Base-by-base conservation (phyloP, 2,888 invertebrate genomes). In the Timema cristinae region DNA sequence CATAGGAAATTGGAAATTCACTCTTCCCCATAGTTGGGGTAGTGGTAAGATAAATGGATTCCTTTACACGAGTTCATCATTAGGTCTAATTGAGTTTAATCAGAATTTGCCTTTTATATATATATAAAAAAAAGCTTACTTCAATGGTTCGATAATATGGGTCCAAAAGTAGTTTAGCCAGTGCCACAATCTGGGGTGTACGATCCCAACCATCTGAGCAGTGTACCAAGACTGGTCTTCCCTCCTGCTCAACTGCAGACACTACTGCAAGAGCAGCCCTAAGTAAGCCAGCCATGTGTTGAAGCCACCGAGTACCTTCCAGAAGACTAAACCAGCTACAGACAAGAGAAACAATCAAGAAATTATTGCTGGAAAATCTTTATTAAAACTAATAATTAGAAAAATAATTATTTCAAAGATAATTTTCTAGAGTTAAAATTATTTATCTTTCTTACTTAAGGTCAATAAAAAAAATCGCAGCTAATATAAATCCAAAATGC, bases 201-300 rank as follows among this genome's bases (percentile, higher is more conserved):
- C 98, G 88, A 84, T 99, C 98, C 98, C 98, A 98, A 67, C 98
- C 98, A 84, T 98, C 98, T 5, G 97, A 97, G 83, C 98, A 98
- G 83, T 98, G 98, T 10, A 99, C 97, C 74, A 99, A 85, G 71
- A 97, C 98, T 8, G 97, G 95, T 68, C 95, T 88, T 16, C 89
- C 92, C 73, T 93, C 92, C 69, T 88, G 86, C 77, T 92, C 91
- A 73, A 95, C 89, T 0, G 93, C 91, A 73, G 90, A 90, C 7
- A 91, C 92, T 52, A 94, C 91, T 9, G 90, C 90, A 77, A 90
- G 86, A 32, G 96, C 91, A 8, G 95, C 92, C 75, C 91, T 90
- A 78, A 95, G 83, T 73, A 97, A 86, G 32, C 92, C 92, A 15
- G 93, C 91, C 84, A 97, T 89, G 84, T 97, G 92, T 78, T 93